These are phyloP conservation scores for cat (Felis catus) DNA, from an alignment of 2,113 vertebrate species.

Conservation along the genomic window DNA sequence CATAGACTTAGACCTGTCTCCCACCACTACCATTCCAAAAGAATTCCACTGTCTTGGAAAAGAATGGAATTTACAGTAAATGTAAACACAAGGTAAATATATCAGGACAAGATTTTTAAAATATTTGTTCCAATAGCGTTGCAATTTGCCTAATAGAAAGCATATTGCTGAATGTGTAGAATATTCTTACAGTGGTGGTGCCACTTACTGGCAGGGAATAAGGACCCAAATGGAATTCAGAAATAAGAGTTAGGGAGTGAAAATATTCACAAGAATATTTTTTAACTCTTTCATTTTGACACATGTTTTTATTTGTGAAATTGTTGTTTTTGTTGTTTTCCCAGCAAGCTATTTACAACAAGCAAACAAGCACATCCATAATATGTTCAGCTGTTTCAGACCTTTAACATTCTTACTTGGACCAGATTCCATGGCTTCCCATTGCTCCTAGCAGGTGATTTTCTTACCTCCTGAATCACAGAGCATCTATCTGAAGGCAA, in stretches of 20 bases:
- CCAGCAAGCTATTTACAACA: not conserved
- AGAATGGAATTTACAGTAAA: not conserved
- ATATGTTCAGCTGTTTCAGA: not conserved
- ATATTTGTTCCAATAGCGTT: not conserved
- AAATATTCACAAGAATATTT: not conserved
- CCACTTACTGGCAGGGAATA: not conserved
- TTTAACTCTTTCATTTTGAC: conserved; percentile 32
- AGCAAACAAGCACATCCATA: not conserved
- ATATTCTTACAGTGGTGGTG: not conserved
- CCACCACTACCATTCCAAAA: not conserved
- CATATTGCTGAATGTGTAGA: not conserved
- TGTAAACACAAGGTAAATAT: not conserved
- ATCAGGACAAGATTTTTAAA: not conserved
- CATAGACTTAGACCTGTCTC: not conserved
- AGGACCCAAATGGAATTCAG: not conserved
- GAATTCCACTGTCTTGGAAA: not conserved
- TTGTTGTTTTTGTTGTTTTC: not conserved
- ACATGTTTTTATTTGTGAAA: conserved; percentile 35
- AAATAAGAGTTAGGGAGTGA: not conserved
- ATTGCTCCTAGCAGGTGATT: not conserved
- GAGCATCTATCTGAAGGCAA: not conserved
- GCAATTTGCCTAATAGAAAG: not conserved
- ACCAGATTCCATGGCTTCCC: not conserved
- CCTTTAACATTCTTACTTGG: not conserved
- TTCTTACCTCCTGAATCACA: not conserved